phyloP scores from a whole-genome alignment of 2,797 vertebrate species.

The Enteromius unitaeniatus region DNA sequence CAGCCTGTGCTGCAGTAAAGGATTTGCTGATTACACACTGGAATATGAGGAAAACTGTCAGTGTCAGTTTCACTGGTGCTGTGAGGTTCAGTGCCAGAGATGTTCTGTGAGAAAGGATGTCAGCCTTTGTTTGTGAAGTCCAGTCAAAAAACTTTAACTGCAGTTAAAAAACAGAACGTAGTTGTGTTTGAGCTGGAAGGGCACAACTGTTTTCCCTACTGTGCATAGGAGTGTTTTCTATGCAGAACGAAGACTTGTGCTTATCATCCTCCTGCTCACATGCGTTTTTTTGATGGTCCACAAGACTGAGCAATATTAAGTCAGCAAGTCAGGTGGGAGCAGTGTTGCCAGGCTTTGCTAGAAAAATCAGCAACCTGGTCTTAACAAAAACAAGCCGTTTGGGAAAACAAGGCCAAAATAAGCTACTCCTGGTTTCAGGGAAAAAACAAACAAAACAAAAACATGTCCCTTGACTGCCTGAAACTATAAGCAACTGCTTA shows the following conservation, averaged over 20 bases:
- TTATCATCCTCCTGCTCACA: background rate
- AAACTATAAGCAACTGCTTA: background rate
- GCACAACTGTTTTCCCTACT: background rate
- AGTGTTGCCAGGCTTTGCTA: background rate
- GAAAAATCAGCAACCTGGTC: background rate
- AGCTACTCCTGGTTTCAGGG: background rate
- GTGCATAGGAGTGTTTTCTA: background rate
- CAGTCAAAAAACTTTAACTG: too few species aligned
- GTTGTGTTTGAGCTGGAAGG: background rate
- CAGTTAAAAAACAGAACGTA: background rate
- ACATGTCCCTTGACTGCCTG: background rate
- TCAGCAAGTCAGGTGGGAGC: conserved; percentile 3
- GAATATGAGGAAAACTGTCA: conserved; percentile 86
- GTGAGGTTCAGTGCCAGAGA: conserved; percentile 85
- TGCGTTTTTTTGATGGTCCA: background rate
- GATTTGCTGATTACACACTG: conserved; percentile 81
- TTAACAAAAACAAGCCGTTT: background rate
- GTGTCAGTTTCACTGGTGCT: conserved; percentile 89
- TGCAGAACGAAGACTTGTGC: background rate
- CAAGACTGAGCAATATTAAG: background rate
- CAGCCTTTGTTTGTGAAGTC: conserved; percentile 80
- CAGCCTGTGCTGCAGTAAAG: conserved; percentile 84
- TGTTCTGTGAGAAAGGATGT: conserved; percentile 82
- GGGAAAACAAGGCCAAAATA: background rate
- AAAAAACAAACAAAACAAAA: background rate